Evolutionary conservation across 2,113 vertebrate genomes (phyloP).

Genomic region (Psilopsiagon aurifrons): DNA sequence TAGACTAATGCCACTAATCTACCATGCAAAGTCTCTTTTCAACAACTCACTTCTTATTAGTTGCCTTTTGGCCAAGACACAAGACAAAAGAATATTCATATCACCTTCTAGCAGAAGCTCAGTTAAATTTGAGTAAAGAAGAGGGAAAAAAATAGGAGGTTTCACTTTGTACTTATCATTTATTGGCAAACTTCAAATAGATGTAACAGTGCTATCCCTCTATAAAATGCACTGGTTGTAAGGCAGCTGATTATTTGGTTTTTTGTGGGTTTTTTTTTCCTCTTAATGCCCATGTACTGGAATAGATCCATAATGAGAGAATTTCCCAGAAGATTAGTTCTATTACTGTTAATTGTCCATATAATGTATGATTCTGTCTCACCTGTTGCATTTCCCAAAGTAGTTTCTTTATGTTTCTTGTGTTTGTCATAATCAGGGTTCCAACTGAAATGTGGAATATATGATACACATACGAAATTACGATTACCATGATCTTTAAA

Average conservation of each 20-base stretch:
- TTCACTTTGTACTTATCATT: neutral
- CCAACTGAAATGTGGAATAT: neutral
- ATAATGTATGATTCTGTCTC: neutral
- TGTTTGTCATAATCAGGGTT: neutral
- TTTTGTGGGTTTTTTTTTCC: neutral
- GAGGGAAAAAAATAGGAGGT: neutral
- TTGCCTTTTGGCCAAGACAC: neutral
- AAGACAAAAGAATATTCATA: neutral
- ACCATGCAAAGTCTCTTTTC: neutral
- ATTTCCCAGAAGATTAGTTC: neutral
- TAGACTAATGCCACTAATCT: neutral
- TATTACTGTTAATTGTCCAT: neutral
- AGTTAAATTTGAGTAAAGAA: neutral
- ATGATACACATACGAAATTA: neutral
- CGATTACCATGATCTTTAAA: neutral
- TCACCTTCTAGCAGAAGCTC: neutral
- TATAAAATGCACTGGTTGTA: neutral
- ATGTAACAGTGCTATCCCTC: neutral
- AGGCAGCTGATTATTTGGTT: neutral
- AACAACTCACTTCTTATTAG: neutral
- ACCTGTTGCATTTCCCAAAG: neutral
- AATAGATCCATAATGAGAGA: neutral
- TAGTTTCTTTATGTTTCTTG: neutral
- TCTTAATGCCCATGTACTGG: neutral
- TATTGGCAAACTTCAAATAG: neutral